Base-by-base conservation (phyloP, 2,797 vertebrate genomes). In the Anguilla obscura region DNA sequence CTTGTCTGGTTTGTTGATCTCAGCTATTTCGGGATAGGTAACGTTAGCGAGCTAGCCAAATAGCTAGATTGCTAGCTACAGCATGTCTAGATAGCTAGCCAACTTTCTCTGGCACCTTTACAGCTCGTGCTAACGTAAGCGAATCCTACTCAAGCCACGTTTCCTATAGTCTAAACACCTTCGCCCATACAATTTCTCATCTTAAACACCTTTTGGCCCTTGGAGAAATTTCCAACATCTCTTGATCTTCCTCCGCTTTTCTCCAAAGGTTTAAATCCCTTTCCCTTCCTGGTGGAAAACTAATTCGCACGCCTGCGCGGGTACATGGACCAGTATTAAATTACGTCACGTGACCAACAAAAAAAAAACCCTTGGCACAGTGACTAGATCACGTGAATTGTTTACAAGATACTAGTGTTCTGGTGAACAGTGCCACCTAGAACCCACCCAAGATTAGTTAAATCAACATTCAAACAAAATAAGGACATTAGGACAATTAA, bases 221-320 rank as follows among this genome's bases (percentile, higher is more conserved):
- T 33, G 40, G n/a, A 48, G 48, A 82, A 83, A 88, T 52, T 21
- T 14, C 71, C 50, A 80, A 40, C 54, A 52, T 83, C 27, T 69
- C 83, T 36, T 56, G 52, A 27, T 87, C 36, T 56, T 82, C 66
- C 24, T 18, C n/a, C 27, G 60, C 58, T 1, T 87, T 83, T 56
- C 74, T 56, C 54, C 60, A 5, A 48, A 66, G 85, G 88, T 56
- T 92, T 93, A 94, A 89, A 89, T 89, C 45, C 89, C 86, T 87
- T 85, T 69, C 85, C 85, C 88, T 90, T 91, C 87, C 89, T 91
- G 90, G 88, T 86, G 69, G 79, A 33, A 89, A 88, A 71, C 71
- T 95, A 94, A 92, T 93, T 94, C 92, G 91, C 66, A 90, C 94
- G 94, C 93, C 6, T 93, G 94, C 93, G 94, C 93, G 89, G 54